These are phyloP conservation scores for Petrophora chlorosata DNA, from an alignment of 2,888 invertebrate species.

Conservation along the genomic window DNA sequence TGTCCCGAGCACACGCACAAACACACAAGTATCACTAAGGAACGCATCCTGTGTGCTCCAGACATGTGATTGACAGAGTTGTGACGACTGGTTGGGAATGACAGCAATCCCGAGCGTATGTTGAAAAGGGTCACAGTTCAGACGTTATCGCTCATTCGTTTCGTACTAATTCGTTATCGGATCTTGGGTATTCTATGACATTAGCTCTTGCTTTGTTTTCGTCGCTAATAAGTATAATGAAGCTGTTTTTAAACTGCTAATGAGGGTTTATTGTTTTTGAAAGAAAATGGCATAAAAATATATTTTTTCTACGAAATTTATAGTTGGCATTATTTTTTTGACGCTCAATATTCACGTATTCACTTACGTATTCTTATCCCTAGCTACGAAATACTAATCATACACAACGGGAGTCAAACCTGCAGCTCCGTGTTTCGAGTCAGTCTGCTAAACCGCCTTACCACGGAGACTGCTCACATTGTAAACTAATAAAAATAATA, in stretches of 20 bases:
- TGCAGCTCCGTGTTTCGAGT: too few species aligned
- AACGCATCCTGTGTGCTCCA: conserved; percentile 9
- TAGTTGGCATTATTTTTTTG: too few species aligned
- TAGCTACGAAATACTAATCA: too few species aligned
- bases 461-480: too few species aligned
- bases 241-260: conserved; percentile 7
- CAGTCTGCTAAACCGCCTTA: too few species aligned
- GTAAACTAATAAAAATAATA: too few species aligned
- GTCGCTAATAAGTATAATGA: conserved; percentile 11
- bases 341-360: too few species aligned
- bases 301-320: too few species aligned
- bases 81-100: conserved; percentile 1
- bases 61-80: neutral
- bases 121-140: conserved; percentile 47
- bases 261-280: neutral
- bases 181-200: conserved; percentile 26
- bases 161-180: conserved; percentile 43
- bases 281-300: too few species aligned
- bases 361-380: too few species aligned
- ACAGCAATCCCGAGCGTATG: neutral
- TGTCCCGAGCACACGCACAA: conserved; percentile 2
- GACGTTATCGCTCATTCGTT: conserved; percentile 43
- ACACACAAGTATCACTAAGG: conserved; percentile 2
- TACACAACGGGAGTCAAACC: too few species aligned
- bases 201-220: neutral